Conservation (phyloP, 2,888 invertebrate species). For the Ochropacha duplaris region DNA sequence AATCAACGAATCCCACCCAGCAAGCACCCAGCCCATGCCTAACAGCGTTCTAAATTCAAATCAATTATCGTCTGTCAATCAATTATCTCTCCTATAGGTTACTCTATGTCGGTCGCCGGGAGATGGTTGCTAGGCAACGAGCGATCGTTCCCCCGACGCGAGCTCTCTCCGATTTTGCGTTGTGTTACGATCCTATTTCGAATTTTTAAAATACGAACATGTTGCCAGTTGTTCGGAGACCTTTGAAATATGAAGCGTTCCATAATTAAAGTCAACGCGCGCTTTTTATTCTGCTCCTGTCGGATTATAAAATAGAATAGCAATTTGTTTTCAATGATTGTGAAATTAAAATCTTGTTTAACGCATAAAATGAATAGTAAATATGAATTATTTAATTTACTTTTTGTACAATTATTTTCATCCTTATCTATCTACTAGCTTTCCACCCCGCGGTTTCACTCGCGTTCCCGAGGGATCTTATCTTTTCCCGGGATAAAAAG, state of each 20-base stretch:
- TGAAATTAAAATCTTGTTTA: not conserved
- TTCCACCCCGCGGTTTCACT: too few relatives aligned
- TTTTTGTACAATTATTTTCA: too few relatives aligned
- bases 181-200: slow-evolving; percentile 36
- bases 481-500: too few relatives aligned
- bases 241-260: slow-evolving; percentile 20
- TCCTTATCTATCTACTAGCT: too few relatives aligned
- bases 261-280: slow-evolving; percentile 29
- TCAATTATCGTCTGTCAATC: slow-evolving; percentile 20
- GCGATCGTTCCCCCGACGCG: slow-evolving; percentile 51
- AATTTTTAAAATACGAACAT: slow-evolving; percentile 31
- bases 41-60: slow-evolving; percentile 14
- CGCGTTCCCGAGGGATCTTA: too few relatives aligned
- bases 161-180: slow-evolving; percentile 39
- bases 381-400: too few relatives aligned
- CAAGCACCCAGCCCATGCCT: not conserved
- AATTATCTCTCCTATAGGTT: slow-evolving; percentile 21
- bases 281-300: slow-evolving; percentile 21
- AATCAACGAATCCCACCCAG: not conserved
- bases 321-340: slow-evolving; percentile 7
- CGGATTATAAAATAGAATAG: slow-evolving; percentile 10
- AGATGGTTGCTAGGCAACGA: slow-evolving; percentile 60
- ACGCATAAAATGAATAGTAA: too few relatives aligned
- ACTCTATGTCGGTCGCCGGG: slow-evolving; percentile 33
- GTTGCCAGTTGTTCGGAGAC: slow-evolving; percentile 11